These are phyloP conservation scores for Apotomis betuletana DNA, from an alignment of 2,888 invertebrate species.

Conservation along the genomic window DNA sequence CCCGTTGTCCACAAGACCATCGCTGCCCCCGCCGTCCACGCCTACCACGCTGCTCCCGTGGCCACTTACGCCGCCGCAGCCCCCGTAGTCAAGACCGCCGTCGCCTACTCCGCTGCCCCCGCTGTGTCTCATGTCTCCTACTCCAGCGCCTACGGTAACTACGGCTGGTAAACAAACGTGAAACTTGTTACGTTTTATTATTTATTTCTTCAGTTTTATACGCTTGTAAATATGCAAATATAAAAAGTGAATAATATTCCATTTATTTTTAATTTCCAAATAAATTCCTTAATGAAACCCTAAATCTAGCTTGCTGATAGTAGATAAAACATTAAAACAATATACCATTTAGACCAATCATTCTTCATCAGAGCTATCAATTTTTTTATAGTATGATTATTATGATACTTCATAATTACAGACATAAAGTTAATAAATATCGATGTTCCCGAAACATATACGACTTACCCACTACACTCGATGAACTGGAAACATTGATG, in stretches of 20 bases:
- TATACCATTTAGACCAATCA: no score
- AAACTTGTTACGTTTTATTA: slow-evolving; percentile 44
- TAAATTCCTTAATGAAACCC: no score
- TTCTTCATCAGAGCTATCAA: no score
- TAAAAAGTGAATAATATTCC: slow-evolving; percentile 33
- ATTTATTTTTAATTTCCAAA: not conserved
- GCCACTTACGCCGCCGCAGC: slow-evolving; percentile 61
- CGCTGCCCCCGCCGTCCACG: slow-evolving; percentile 51
- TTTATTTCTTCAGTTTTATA: slow-evolving; percentile 38
- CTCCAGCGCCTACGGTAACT: slow-evolving; percentile 81
- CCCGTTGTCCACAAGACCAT: slow-evolving; percentile 51
- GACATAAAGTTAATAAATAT: not conserved
- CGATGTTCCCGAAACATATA: not conserved
- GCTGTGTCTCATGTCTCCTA: slow-evolving; percentile 86
- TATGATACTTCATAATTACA: no score
- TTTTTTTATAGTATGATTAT: no score
- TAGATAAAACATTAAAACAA: no score
- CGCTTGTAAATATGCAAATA: slow-evolving; percentile 41
- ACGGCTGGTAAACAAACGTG: slow-evolving; percentile 65
- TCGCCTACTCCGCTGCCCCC: slow-evolving; percentile 83
- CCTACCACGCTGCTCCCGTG: slow-evolving; percentile 63
- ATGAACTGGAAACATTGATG: slow-evolving; percentile 13
- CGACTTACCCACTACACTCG: not conserved
- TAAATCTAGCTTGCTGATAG: no score
- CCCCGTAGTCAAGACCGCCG: slow-evolving; percentile 57